phyloP scores from a whole-genome alignment of 1,140 invertebrate species.

The Drosophila ohnishii region DNA sequence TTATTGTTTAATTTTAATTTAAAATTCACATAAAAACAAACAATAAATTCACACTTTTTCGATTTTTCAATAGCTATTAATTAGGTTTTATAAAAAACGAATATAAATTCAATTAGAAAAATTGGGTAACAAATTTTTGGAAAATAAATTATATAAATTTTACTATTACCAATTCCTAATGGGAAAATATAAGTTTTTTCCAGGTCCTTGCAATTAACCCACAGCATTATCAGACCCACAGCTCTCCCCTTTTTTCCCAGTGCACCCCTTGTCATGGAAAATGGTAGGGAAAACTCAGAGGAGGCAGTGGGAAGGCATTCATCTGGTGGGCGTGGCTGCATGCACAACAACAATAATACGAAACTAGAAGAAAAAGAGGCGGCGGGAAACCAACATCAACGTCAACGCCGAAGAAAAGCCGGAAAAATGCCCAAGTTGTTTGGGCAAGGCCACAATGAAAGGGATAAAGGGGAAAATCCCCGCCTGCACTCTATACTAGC shows the following conservation, averaged over 20 bases:
- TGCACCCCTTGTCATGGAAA: background rate
- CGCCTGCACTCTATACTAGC: slow-evolving; percentile 43
- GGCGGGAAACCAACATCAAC: slow-evolving; percentile 57
- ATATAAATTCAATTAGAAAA: background rate
- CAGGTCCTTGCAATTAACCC: background rate
- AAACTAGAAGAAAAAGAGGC: slow-evolving; percentile 15
- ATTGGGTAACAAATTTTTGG: too few relatives aligned
- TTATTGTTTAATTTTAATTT: too few relatives aligned
- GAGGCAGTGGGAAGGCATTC: slow-evolving; percentile 54
- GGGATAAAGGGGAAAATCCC: slow-evolving; percentile 15
- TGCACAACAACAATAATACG: slow-evolving; percentile 42
- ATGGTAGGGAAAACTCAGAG: slow-evolving; percentile 3
- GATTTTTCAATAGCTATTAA: too few relatives aligned
- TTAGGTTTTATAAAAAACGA: too few relatives aligned
- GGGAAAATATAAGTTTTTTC: background rate
- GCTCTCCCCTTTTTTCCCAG: background rate
- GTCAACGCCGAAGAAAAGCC: slow-evolving; percentile 75
- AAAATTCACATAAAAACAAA: too few relatives aligned
- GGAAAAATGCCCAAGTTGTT: slow-evolving; percentile 76
- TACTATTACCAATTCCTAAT: too few relatives aligned
- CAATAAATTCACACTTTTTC: too few relatives aligned
- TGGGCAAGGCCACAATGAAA: slow-evolving; percentile 55
- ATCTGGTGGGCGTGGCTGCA: slow-evolving; percentile 53
- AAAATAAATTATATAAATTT: too few relatives aligned
- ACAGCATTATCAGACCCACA: too few relatives aligned